phyloP scores from a whole-genome alignment of 1,140 invertebrate species.

The Drosophila yakuba region DNA sequence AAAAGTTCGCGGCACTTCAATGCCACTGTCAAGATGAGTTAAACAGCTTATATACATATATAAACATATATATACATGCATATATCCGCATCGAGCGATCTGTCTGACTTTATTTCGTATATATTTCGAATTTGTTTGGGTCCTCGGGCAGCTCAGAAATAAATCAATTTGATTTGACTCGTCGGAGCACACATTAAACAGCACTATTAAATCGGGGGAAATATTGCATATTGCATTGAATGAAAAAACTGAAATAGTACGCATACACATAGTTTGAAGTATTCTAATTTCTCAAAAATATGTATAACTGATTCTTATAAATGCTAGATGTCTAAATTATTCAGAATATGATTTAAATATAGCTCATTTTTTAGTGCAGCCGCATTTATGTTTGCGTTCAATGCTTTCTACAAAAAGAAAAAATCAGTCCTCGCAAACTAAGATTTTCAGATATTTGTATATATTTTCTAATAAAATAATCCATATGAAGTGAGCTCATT shows the following conservation, averaged over 20 bases:
- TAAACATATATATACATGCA: neutral
- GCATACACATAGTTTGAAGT: neutral
- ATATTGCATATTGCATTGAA: neutral
- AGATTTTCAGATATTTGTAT: no score
- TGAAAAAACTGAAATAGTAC: neutral
- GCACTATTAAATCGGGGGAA: neutral
- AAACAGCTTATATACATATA: neutral
- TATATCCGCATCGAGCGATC: slow-evolving; percentile 13
- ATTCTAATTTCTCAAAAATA: neutral
- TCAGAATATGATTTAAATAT: no score
- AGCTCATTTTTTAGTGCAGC: no score
- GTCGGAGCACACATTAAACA: slow-evolving; percentile 3
- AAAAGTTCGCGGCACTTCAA: slow-evolving; percentile 20
- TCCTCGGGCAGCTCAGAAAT: neutral
- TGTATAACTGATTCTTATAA: neutral
- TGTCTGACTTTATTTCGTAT: neutral
- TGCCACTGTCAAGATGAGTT: slow-evolving; percentile 46
- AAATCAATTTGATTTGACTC: slow-evolving; percentile 20
- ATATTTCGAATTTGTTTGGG: neutral
- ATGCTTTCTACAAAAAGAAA: no score
- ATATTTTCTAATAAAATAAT: no score
- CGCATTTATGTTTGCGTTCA: no score
- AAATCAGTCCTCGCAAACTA: no score
- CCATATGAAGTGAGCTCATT: no score
- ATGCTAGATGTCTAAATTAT: no score